These are phyloP conservation scores for Cyphomyrus plagiostoma DNA, from an alignment of 2,113 vertebrate species.

Conservation along the genomic window DNA sequence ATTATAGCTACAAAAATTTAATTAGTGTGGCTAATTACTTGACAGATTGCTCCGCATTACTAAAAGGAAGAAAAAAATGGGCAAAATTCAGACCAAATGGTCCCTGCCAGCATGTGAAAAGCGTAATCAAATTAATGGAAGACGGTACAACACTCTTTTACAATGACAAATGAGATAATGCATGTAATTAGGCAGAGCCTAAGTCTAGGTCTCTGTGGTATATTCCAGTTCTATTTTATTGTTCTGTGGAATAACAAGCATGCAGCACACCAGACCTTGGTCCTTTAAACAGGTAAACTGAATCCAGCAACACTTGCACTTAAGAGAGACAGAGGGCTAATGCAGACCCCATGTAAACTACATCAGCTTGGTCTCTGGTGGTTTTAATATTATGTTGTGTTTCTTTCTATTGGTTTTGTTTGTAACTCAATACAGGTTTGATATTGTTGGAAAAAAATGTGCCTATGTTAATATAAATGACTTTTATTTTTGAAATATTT, in stretches of 20 bases:
- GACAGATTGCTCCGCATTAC: constrained; percentile 90
- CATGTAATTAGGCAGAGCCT: constrained; percentile 78
- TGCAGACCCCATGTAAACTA: neutral
- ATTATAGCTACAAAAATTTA: constrained; percentile 96
- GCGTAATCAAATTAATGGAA: constrained; percentile 98
- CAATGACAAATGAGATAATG: constrained; percentile 86
- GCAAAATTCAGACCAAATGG: constrained; percentile 74
- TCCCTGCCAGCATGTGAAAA: constrained; percentile 89
- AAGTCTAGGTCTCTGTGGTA: constrained; percentile 72
- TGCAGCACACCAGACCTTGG: constrained; percentile 53
- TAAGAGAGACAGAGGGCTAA: neutral
- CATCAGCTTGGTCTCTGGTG: neutral
- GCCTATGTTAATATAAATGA: neutral
- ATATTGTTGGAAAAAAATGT: neutral
- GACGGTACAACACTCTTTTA: constrained; percentile 84
- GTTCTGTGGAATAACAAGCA: constrained; percentile 38
- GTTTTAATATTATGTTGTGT: neutral
- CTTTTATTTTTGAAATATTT: neutral
- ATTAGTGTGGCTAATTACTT: constrained; percentile 94
- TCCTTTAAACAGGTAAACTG: constrained; percentile 6
- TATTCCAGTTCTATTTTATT: constrained; percentile 53
- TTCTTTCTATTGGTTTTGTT: neutral
- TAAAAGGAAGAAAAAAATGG: constrained; percentile 73
- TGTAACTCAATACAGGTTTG: neutral
- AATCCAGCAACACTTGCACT: neutral